These are phyloP conservation scores for Frieseomelitta varia DNA, from an alignment of 1,140 invertebrate genomes.

Conservation along the genomic window DNA sequence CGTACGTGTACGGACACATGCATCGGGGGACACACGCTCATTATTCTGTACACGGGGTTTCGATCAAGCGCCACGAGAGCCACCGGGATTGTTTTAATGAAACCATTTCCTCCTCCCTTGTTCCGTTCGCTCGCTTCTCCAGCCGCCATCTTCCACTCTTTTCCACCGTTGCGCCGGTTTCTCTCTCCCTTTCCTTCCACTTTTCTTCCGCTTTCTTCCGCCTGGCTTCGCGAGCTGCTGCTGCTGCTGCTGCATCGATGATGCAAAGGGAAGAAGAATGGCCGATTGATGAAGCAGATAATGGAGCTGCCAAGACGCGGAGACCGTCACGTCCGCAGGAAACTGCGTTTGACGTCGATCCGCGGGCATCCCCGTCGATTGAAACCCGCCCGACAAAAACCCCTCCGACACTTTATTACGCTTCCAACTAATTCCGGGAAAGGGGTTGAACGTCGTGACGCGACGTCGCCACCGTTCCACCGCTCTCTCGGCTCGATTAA, in stretches of 20 bases:
- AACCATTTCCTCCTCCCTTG: conserved; percentile 67
- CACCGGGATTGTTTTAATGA: conserved; percentile 73
- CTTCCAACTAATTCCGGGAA: conserved; percentile 3
- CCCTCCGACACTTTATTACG: conserved; percentile 52
- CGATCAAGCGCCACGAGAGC: conserved; percentile 64
- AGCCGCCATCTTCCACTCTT: conserved; percentile 49
- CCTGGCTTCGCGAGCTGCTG: neutral
- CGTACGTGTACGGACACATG: conserved; percentile 11
- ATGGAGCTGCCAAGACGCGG: conserved; percentile 66
- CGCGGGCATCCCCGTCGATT: conserved; percentile 49
- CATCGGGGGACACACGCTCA: conserved; percentile 62
- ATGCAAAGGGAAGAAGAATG: conserved; percentile 58
- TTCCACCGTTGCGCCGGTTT: neutral
- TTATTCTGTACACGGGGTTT: conserved; percentile 72
- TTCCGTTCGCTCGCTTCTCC: conserved; percentile 23
- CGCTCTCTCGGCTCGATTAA: conserved; percentile 18
- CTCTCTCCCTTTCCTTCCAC: neutral
- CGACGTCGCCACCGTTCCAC: neutral
- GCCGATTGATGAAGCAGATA: conserved; percentile 67
- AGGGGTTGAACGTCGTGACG: neutral
- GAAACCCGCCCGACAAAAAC: conserved; percentile 56
- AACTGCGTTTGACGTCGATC: conserved; percentile 38
- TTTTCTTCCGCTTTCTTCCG: neutral
- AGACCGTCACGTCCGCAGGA: conserved; percentile 61
- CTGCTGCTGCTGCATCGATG: conserved; percentile 23